A percentile compares a stretch with the other conserved stretches of the same genome.
Conservation (phyloP, 2,888 invertebrate species). For the Eupithecia dodoneata region DNA sequence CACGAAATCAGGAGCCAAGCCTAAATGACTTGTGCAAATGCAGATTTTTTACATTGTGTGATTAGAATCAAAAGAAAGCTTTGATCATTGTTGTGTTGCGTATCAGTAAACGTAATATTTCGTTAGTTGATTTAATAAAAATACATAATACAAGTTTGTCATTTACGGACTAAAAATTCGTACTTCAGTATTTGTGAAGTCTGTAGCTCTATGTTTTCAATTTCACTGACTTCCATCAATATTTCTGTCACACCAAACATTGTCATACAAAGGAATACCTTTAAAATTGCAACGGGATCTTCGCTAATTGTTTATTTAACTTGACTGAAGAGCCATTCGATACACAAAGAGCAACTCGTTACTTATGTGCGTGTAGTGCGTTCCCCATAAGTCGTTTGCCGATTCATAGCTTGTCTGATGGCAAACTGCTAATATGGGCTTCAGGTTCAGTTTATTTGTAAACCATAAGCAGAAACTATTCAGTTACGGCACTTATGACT, state of each 20-base stretch:
- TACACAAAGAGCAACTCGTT: constrained; percentile 27
- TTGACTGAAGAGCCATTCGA: constrained; percentile 26
- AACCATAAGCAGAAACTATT: background rate
- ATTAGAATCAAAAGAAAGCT: background rate
- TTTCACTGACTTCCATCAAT: background rate
- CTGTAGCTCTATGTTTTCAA: background rate
- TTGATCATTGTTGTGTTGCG: background rate
- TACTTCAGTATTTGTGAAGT: background rate
- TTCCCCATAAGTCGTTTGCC: constrained; percentile 21
- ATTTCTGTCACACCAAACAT: background rate
- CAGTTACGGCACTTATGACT: background rate
- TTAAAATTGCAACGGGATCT: constrained; percentile 21
- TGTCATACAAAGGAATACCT: background rate
- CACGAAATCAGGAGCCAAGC: constrained; percentile 26
- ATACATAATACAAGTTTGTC: background rate
- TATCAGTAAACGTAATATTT: background rate
- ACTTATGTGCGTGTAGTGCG: constrained; percentile 26
- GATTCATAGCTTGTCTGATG: background rate
- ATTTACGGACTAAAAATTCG: background rate
- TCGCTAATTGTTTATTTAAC: constrained; percentile 32
- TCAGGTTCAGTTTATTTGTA: background rate
- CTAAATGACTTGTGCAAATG: constrained; percentile 29
- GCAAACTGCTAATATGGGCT: background rate
- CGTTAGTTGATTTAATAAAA: background rate
- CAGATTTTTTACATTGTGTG: constrained; percentile 31